These are phyloP conservation scores for Cebus imitator DNA, from an alignment of 2,113 vertebrate genomes.

Conservation along the genomic window DNA sequence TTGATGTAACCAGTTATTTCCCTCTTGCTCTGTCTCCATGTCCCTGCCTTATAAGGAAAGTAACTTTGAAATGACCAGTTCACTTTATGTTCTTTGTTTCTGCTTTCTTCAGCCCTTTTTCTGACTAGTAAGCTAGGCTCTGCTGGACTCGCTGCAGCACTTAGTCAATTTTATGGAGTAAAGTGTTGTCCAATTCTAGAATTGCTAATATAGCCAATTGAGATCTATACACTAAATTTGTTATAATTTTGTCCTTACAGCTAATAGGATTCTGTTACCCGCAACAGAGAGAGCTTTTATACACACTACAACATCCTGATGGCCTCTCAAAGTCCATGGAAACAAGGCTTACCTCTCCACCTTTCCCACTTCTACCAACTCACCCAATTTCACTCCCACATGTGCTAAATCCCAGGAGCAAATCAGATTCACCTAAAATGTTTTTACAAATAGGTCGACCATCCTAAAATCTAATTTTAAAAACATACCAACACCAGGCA, in stretches of 20 bases:
- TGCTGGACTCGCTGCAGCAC: not conserved
- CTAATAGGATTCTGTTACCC: not conserved
- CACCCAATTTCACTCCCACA: not conserved
- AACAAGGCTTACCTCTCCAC: not conserved
- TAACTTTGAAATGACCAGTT: not conserved
- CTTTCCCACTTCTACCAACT: not conserved
- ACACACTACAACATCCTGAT: rapidly evolving
- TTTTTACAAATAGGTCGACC: not conserved
- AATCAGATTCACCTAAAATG: not conserved
- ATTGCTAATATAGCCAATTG: not conserved
- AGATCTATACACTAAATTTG: not conserved
- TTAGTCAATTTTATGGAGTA: not conserved
- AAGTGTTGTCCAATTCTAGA: not conserved
- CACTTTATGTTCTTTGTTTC: not conserved
- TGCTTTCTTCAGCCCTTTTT: not conserved
- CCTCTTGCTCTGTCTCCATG: not conserved
- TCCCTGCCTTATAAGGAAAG: not conserved
- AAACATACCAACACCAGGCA: not conserved
- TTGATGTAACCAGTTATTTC: not conserved
- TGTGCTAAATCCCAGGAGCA: not conserved
- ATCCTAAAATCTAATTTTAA: slow-evolving; percentile 12
- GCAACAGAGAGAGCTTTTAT: no score
- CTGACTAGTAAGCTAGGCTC: not conserved
- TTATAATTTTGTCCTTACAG: not conserved
- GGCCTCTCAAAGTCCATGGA: not conserved